Evolutionary conservation across 2,113 vertebrate species (phyloP).

Genomic region (Cebus imitator): DNA sequence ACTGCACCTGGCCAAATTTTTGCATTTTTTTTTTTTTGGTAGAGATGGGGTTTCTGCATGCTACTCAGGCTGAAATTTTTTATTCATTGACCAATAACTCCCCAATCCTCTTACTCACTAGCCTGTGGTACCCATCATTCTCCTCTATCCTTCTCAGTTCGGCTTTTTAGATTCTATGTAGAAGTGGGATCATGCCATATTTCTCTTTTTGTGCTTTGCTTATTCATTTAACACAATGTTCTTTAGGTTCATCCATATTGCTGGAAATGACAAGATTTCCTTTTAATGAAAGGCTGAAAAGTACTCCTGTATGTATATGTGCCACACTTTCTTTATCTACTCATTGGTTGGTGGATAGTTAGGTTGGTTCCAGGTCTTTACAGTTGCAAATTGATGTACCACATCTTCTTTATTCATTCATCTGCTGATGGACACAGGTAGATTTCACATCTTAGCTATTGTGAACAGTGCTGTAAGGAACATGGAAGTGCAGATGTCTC

Average conservation of each 20-base stretch:
- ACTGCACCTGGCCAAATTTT: neutral
- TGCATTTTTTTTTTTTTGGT: too few species aligned
- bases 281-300: neutral
- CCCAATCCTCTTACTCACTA: neutral
- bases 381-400: too few species aligned
- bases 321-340: neutral
- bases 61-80: neutral
- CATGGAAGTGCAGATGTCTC: neutral
- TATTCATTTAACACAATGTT: neutral
- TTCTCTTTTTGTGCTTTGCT: neutral
- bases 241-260: neutral
- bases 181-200: neutral
- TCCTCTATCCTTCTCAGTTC: neutral
- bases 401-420: neutral
- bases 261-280: neutral
- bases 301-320: neutral
- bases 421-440: neutral
- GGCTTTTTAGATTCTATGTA: neutral
- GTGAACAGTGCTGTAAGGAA: neutral
- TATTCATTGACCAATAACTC: neutral
- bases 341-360: neutral
- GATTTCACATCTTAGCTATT: neutral
- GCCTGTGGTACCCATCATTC: too few species aligned
- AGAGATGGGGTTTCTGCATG: too few species aligned
- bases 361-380: neutral